Evolutionary conservation across 2,797 vertebrate genomes (phyloP).

Genomic region (Chaunax sp.): DNA sequence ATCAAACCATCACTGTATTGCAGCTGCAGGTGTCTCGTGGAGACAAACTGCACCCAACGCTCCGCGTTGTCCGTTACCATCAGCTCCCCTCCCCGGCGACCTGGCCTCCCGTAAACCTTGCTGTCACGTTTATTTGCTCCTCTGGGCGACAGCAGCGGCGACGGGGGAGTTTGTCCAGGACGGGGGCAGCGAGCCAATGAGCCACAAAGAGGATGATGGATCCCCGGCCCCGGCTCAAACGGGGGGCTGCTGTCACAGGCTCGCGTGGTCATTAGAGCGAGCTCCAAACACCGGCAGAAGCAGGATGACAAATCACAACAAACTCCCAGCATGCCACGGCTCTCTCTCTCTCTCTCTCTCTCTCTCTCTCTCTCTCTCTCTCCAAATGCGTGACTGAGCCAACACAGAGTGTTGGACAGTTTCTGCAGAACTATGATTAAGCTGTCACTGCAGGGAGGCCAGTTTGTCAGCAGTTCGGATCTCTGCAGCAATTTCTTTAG

Average conservation of each 20-base stretch:
- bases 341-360: too few species aligned
- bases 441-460: constrained; percentile 59
- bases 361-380: too few species aligned
- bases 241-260: constrained; percentile 62
- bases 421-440: constrained; percentile 70
- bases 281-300: constrained; percentile 57
- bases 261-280: constrained; percentile 65
- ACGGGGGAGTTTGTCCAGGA: constrained; percentile 66
- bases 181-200: constrained; percentile 68
- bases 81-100: constrained; percentile 62
- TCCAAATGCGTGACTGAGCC: constrained; percentile 37
- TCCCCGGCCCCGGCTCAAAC: constrained; percentile 67
- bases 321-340: constrained; percentile 55
- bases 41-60: constrained; percentile 71
- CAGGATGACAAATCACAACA: constrained; percentile 70
- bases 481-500: constrained; percentile 64
- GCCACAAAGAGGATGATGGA: constrained; percentile 79
- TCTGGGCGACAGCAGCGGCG: constrained; percentile 28
- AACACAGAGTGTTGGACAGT: constrained; percentile 44
- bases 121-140: constrained; percentile 78
- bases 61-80: constrained; percentile 69
- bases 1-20: constrained; percentile 24
- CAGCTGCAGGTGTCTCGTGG: constrained; percentile 35
- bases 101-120: constrained; percentile 67
- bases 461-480: constrained; percentile 65